A percentile compares a stretch with the other conserved stretches of the same genome.
Evolutionary conservation across 2,888 invertebrate species (phyloP).

Genomic region (Schizaphis graminum): DNA sequence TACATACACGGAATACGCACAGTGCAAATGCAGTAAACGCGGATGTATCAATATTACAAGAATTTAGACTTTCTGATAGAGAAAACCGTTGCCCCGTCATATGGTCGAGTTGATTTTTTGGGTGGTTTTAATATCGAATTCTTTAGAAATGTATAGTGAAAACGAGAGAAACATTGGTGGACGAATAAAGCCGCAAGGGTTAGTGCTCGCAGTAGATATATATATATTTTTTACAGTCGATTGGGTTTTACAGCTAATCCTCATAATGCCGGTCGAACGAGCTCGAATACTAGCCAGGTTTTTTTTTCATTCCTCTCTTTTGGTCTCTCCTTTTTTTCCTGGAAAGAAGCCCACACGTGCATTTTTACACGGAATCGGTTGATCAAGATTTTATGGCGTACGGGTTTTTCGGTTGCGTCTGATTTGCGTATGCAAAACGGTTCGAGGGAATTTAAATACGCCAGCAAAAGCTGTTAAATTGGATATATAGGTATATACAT

Average conservation of each 20-base stretch:
- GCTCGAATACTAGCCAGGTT: constrained; percentile 53
- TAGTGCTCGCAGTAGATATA: not conserved
- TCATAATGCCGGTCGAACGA: constrained; percentile 62
- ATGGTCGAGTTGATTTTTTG: constrained; percentile 46
- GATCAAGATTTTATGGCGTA: constrained; percentile 58
- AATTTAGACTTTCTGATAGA: constrained; percentile 30
- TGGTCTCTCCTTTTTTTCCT: not conserved
- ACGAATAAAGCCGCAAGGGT: constrained; percentile 53
- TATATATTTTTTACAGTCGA: constrained; percentile 47
- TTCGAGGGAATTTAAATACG: constrained; percentile 37
- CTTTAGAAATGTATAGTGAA: not conserved
- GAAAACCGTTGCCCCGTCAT: not conserved
- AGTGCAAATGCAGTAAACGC: not conserved
- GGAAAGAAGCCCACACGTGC: constrained; percentile 58
- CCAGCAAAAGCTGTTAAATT: constrained; percentile 44
- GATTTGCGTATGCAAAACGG: constrained; percentile 59
- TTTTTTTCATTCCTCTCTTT: constrained; percentile 29
- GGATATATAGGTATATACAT: not conserved
- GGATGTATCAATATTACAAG: not conserved
- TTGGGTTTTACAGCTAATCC: constrained; percentile 64
- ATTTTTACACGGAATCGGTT: constrained; percentile 53
- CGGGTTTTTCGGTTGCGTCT: constrained; percentile 25
- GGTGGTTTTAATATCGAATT: constrained; percentile 52
- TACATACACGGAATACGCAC: not conserved
- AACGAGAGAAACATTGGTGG: constrained; percentile 29